Evolutionary conservation across 2,797 vertebrate genomes (phyloP), one percentile per base, ranked within the genome.

Genomic region (Echiichthys vipera): DNA sequence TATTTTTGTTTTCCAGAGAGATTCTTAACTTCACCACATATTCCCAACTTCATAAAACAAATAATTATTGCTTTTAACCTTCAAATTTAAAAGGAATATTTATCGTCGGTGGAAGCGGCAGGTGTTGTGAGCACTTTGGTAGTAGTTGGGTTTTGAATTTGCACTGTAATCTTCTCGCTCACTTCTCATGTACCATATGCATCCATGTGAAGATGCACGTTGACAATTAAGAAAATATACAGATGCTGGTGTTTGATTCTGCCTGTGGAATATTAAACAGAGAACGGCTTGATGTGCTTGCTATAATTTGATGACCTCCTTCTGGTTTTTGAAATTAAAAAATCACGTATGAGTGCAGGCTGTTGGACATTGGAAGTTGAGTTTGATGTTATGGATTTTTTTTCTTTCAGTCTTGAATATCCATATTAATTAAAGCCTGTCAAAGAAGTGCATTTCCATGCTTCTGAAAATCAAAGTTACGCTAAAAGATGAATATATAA

Each of bases 231-330:
- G 65, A 56, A 42, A 46, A 76, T 40, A 36, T 88, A 78, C 88
- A 91, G 89, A 88, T 91, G 88, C 11, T 51, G 65, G 47, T 25
- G 65, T 86, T 81, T 83, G 84, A 84, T 82, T 83, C 61, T 53
- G 63, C 42, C 2, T 4, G 17, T 51, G 65, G 75, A 71, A 77
- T 78, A 86, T 81, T 75, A 85, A 80, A 78, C 50, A 22, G 75
- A 51, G 15, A 17, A 40, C 51, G 12, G 57, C 42, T 79, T 74
- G 72, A 87, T 81, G 75, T 64, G 64, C 71, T 71, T 5, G 43
- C 56, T 8, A 54, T 68, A 58, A 76, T 83, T 77, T 81, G 68
- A 83, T 68, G 55, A 76, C 70, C 78, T 54, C 69, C 65, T 66
- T 79, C 55, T 49, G 36, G 24, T 58, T 71, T 80, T 74, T 57